Evolutionary conservation across 2,113 vertebrate genomes (phyloP).

Genomic region (Chitala chitala): DNA sequence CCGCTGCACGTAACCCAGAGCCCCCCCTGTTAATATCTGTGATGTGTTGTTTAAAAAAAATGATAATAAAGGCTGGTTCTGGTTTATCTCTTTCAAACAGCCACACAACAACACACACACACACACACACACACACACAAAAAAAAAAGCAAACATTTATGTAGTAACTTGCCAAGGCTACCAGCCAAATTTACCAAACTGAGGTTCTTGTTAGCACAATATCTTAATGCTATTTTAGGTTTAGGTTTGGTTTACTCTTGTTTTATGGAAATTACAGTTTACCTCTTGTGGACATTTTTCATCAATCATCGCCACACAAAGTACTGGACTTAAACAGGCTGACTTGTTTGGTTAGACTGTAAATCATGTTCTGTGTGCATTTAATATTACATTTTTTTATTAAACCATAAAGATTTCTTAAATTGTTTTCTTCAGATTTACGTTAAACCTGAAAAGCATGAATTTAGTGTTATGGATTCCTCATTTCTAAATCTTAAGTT

Average conservation of each 20-base stretch:
- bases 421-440: not conserved
- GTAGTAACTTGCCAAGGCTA: slow-evolving; percentile 54
- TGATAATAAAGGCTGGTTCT: slow-evolving; percentile 39
- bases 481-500: not conserved
- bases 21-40: not conserved
- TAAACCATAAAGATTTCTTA: not conserved
- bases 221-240: not conserved
- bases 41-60: slow-evolving; percentile 37
- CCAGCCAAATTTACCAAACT: slow-evolving; percentile 52
- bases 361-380: slow-evolving; percentile 2
- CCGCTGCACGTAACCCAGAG: not conserved
- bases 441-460: not conserved
- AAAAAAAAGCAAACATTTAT: too few species aligned
- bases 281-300: not conserved
- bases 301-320: not conserved
- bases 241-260: not conserved
- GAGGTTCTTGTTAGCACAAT: slow-evolving; percentile 24
- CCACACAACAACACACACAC: slow-evolving; percentile 55
- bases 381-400: not conserved
- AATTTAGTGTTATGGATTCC: not conserved
- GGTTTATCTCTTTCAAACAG: slow-evolving; percentile 64
- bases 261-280: not conserved
- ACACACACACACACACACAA: too few species aligned
- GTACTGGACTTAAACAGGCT: not conserved
- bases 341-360: not conserved